Evolutionary conservation across 2,888 invertebrate genomes (phyloP).

Genomic region (Lottia gigantea): DNA sequence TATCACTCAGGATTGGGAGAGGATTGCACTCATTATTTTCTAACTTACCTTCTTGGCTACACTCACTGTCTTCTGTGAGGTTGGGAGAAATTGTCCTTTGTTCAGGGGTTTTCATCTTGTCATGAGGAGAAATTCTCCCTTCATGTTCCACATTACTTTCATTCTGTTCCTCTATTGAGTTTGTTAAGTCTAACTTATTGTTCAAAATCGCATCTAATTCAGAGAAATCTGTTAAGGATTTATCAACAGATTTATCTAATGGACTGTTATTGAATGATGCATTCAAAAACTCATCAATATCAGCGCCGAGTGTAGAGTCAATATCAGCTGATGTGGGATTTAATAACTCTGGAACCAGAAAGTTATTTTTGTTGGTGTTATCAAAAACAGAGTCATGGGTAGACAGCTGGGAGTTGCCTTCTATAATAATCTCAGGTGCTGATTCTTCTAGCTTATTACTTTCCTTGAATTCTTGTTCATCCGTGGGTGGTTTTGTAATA

Average conservation of each 20-base stretch:
- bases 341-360: neutral
- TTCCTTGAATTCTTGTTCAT: neutral
- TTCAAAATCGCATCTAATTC: conserved; percentile 1
- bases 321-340: neutral
- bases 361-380: neutral
- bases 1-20: conserved; percentile 1
- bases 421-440: neutral
- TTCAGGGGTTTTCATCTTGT: neutral
- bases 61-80: neutral
- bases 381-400: neutral
- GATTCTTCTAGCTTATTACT: too few species aligned
- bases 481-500: neutral
- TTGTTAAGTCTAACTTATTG: neutral
- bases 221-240: neutral
- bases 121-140: neutral
- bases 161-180: neutral
- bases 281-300: conserved; percentile 1
- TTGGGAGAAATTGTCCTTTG: too few species aligned
- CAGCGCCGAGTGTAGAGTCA: neutral
- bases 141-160: neutral
- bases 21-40: neutral
- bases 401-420: neutral
- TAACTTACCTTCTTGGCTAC: neutral
- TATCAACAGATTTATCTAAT: neutral
- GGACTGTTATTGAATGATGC: conserved; percentile 2